Evolutionary conservation across 2,888 invertebrate genomes (phyloP).

Genomic region (Alcis repandata): DNA sequence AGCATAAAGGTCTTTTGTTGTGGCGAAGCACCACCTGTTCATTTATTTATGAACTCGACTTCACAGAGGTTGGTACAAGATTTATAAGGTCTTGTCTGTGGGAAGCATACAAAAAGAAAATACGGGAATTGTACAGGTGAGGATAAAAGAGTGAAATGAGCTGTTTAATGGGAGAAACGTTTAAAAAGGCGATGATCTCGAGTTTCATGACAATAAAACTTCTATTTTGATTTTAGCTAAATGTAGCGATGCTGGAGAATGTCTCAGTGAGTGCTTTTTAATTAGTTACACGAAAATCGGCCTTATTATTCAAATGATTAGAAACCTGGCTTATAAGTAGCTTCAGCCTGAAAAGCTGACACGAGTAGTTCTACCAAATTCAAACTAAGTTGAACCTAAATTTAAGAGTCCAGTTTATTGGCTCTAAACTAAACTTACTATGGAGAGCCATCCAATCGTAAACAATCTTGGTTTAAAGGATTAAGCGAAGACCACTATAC

Average conservation of each 20-base stretch:
- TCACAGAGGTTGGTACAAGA: slow-evolving; percentile 30
- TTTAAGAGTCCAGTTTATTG: slow-evolving; percentile 4
- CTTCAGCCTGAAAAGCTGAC: not conserved
- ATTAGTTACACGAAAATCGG: not conserved
- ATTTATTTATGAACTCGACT: slow-evolving; percentile 34
- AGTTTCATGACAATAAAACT: too few relatives aligned
- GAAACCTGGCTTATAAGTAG: not conserved
- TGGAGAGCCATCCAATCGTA: slow-evolving; percentile 33
- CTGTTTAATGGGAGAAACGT: not conserved
- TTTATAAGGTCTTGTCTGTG: slow-evolving; percentile 32
- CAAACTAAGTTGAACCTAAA: slow-evolving; percentile 3
- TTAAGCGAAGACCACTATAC: slow-evolving; percentile 44
- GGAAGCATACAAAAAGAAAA: slow-evolving; percentile 25
- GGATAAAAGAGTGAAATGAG: not conserved
- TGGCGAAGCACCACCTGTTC: slow-evolving; percentile 27
- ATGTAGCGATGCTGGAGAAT: too few relatives aligned
- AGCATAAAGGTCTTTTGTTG: slow-evolving; percentile 31
- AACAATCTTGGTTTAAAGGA: slow-evolving; percentile 46
- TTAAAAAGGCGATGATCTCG: not conserved
- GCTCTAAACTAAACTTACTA: slow-evolving; percentile 32
- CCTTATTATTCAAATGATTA: not conserved
- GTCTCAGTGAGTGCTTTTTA: not conserved
- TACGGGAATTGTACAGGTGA: slow-evolving; percentile 10
- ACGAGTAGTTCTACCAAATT: not conserved
- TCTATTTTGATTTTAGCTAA: too few relatives aligned